A percentile compares a stretch with the other conserved stretches of the same genome.
phyloP scores from a whole-genome alignment of 2,888 invertebrate genomes.

The Tenthredo scrophulariae region DNA sequence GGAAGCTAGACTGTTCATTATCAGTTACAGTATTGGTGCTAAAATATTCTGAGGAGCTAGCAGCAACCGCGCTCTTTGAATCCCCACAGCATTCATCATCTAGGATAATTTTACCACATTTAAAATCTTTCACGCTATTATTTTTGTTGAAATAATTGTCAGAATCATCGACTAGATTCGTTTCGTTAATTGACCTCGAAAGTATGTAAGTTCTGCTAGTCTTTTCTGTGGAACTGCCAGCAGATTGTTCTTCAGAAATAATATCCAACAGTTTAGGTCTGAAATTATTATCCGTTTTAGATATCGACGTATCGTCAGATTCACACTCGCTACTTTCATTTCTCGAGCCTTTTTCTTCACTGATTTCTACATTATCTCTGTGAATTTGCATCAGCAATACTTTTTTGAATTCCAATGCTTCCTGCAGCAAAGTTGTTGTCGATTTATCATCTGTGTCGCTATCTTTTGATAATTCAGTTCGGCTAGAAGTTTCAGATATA shows the following conservation, averaged over 20 bases:
- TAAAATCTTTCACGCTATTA: not conserved
- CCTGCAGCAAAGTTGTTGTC: slow-evolving; percentile 62
- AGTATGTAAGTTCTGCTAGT: slow-evolving; percentile 51
- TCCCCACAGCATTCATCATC: slow-evolving; percentile 49
- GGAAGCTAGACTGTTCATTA: not conserved
- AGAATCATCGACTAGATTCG: not conserved
- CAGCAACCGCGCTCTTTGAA: not conserved
- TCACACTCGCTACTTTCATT: slow-evolving; percentile 54
- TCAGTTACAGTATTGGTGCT: slow-evolving; percentile 56
- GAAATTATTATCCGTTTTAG: slow-evolving; percentile 57
- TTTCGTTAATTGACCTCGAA: slow-evolving; percentile 17
- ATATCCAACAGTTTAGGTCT: slow-evolving; percentile 67
- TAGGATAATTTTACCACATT: not conserved
- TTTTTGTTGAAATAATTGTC: not conserved
- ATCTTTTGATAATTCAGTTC: slow-evolving; percentile 61
- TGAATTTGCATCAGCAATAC: slow-evolving; percentile 62
- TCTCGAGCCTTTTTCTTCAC: not conserved
- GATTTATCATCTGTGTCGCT: slow-evolving; percentile 65
- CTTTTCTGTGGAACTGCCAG: slow-evolving; percentile 63
- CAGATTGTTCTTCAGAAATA: slow-evolving; percentile 70
- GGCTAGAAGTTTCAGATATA: slow-evolving; percentile 59
- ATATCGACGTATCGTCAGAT: slow-evolving; percentile 48
- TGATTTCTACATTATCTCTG: slow-evolving; percentile 52
- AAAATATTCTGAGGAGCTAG: slow-evolving; percentile 61
- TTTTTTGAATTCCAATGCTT: slow-evolving; percentile 65